Base-by-base conservation (phyloP, 2,797 vertebrate genomes). In the Muscicapa comitata region DNA sequence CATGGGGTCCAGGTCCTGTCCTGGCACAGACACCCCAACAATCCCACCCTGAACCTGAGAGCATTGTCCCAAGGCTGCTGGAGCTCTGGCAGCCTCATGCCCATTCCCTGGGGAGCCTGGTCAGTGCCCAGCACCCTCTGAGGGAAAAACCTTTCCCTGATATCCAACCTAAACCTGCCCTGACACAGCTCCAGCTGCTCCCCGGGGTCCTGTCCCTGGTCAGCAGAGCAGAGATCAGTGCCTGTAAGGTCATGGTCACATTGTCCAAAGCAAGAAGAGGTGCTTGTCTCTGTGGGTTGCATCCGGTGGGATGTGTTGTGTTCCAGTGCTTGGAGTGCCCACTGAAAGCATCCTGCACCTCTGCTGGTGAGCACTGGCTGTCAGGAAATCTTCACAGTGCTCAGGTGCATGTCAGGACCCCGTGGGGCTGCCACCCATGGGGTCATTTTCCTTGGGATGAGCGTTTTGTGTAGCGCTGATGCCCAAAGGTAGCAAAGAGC, bases 21-120 rank as follows among this genome's bases (percentile, higher is more conserved):
- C 58, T 23, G 65, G 38, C 45, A 31, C 4, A 47, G 51, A 40
- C 29, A 4, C 7, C 12, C 25, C 45, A 47, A 0, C 17, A 35
- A 2, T 28, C 29, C 29, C 29, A 58, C 2, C 24, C 20, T 70
- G 43, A 7, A 11, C 63, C 11, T 71, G 74, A 4, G 7, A 40
- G 29, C 1, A 0, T 0, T 58, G 15, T 31, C 15, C 25, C 19
- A 31, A 38, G 0, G 0, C 29, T 70, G 7, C 38, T 40, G 43
- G 37, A 57, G n/a, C 43, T 76, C 28, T 51, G 65, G 19, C 42
- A 76, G 57, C 71, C 1, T 70, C 0, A 0, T 33, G 43, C 0
- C 50, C 20, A 4, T 42, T 68, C 20, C 37, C 55, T 50, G 42
- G 18, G 42, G 18, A 54, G 40, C 23, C 48, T 70, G 42, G 7